Evolutionary conservation across 1,140 invertebrate species (phyloP), one percentile per base, ranked within the genome.

Genomic region (Fopius arisanus): DNA sequence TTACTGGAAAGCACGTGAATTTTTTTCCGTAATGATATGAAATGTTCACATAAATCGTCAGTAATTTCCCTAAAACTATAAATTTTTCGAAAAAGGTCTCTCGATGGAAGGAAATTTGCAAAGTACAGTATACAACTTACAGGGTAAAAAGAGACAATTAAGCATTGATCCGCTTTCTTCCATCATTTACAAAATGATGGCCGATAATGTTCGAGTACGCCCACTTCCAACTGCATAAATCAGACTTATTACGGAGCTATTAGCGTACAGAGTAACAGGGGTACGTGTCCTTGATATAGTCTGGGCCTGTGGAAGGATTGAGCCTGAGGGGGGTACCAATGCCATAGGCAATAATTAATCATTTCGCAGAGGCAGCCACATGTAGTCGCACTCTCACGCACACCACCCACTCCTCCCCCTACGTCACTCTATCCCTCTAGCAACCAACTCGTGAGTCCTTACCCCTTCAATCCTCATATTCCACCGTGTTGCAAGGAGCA

Each of bases 301-400:
- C 51, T 65, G 71, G 51, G 69, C 65, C 16, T 19, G 3, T 12
- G 21, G 1, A 59, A 59, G 54, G 54, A 59, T n/a, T 14, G 19
- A 59, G 54, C 12, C 48, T 10, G 54, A 59, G 14, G 54, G 54
- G 54, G 26, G 28, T 65, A 16, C 29, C 78, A 73, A 70, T 78
- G 43, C 77, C 80, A 84, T 84, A 78, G 80, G 78, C 78, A 81
- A 84, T 83, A 82, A 87, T 87, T 86, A 86, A 87, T 87, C 83
- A 84, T 82, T 82, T 79, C 67, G 69, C 74, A 76, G 74, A 70
- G 41, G 77, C 67, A 72, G 65, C 41, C 41, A 75, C 65, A 77
- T 77, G 74, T 74, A 68, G 21, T 41, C 31, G 19, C 23, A 26
- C 63, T 72, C 66, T 73, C 73, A 75, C 72, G 71, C 73, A 71